Evolutionary conservation across 2,888 invertebrate genomes (phyloP), one percentile per base, ranked within the genome.

Genomic region (Caradrina kadenii): DNA sequence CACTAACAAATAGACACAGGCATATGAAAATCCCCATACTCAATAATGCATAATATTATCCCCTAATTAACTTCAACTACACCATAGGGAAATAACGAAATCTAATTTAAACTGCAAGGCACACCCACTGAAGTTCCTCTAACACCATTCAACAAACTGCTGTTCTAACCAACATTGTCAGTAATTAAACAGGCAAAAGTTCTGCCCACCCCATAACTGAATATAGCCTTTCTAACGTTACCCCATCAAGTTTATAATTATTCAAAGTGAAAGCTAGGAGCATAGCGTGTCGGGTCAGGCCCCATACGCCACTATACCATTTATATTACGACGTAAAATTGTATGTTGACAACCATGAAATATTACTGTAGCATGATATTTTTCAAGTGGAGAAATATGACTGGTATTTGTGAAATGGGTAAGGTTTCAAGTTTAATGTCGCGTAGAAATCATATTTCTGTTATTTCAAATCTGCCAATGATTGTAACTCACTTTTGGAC

Each of bases 281-380:
- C 31, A 19, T 82, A 53, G 82, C 81, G 82, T 82, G 85, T 67
- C 31, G 53, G 63, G 55, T 56, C 72, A 35, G 45, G n/a, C 52
- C 60, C 64, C n/a, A 49, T 84, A 68, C 56, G 21, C 10, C n/a
- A 15, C 71, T 72, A 67, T 79, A 62, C 80, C 73, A 73, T 75
- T 75, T 73, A 72, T 69, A 67, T 64, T 42, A 79, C 56, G 39
- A n/a, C 53, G 53, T 15, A 76, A 72, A 67, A 81, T 82, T 82
- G 72, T 53, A 84, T 63, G 56, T 31, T 55, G 85, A 76, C 69
- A 73, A 50, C 67, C 50, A 13, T 74, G 66, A 76, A 72, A 73
- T 63, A 67, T 75, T 35, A 39, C 10, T 48, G 13, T 54, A 73
- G 15, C 48, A 48, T 73, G 54, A 19, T 55, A 58, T 65, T 69